Evolutionary conservation across 2,113 vertebrate species (phyloP).

Genomic region (Rutilus rutilus): DNA sequence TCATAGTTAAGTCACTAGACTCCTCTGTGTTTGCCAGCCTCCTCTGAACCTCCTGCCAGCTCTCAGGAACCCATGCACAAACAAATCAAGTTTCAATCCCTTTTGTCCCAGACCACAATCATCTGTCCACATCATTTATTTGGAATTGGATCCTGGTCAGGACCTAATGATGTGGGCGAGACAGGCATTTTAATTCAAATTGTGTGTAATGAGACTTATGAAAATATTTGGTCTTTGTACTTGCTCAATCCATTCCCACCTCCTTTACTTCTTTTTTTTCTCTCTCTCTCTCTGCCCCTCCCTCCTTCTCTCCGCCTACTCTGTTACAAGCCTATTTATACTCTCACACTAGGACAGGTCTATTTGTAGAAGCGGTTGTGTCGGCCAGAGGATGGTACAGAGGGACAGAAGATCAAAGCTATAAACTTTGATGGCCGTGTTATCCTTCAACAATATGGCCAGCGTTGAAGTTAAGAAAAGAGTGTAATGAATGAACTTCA

Average conservation of each 20-base stretch:
- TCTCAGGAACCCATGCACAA: neutral
- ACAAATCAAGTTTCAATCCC: neutral
- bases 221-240: constrained; percentile 44
- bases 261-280: constrained; percentile 31
- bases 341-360: constrained; percentile 36
- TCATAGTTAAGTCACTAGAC: constrained; percentile 26
- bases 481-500: neutral
- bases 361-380: constrained; percentile 53
- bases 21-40: neutral
- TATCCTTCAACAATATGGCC: neutral
- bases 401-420: constrained; percentile 2
- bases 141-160: neutral
- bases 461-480: neutral
- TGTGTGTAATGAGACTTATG: neutral
- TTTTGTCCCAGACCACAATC: constrained; percentile 12
- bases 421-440: neutral
- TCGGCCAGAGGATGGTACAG: neutral
- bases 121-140: constrained; percentile 11
- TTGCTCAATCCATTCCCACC: constrained; percentile 28
- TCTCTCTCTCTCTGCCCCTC: constrained; percentile 8
- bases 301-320: constrained; percentile 34
- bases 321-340: constrained; percentile 55
- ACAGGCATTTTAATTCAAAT: constrained; percentile 6
- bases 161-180: neutral
- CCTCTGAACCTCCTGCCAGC: neutral